phyloP scores from a whole-genome alignment of 2,797 vertebrate species.

The Premnoplex brunnescens region DNA sequence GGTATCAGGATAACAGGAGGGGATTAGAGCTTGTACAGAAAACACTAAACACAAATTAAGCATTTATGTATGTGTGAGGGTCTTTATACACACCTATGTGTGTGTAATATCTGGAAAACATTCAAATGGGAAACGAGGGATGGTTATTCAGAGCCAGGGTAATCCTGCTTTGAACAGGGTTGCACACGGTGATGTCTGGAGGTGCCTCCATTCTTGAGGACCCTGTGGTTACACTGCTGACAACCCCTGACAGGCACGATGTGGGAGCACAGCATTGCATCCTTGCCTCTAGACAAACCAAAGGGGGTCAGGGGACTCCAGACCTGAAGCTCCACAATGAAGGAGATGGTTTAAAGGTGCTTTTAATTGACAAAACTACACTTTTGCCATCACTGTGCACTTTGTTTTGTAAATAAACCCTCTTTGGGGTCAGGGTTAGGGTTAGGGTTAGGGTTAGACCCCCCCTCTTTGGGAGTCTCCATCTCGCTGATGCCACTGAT shows the following conservation, averaged over 20 bases:
- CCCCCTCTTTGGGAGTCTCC: no score
- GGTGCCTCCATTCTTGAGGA: background rate
- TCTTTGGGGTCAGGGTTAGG: no score
- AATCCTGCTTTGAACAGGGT: background rate
- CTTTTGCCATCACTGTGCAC: background rate
- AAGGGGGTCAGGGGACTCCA: no score
- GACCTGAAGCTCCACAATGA: background rate
- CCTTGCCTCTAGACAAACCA: background rate
- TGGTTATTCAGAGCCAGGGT: background rate
- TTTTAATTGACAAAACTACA: accelerated
- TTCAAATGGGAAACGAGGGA: background rate
- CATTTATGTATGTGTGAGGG: accelerated
- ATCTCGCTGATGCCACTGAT: slow-evolving; percentile 72
- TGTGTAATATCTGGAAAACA: background rate
- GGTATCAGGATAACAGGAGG: background rate
- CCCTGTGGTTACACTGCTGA: background rate
- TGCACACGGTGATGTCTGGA: background rate
- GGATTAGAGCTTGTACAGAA: background rate
- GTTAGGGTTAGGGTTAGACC: no score
- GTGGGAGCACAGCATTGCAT: background rate
- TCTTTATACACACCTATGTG: background rate
- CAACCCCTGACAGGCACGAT: no score
- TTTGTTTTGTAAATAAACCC: background rate
- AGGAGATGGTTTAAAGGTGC: background rate
- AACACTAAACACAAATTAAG: background rate